Evolutionary conservation across 2,797 vertebrate genomes (phyloP), one percentile per base, ranked within the genome.

Genomic region (Channallabes apus): DNA sequence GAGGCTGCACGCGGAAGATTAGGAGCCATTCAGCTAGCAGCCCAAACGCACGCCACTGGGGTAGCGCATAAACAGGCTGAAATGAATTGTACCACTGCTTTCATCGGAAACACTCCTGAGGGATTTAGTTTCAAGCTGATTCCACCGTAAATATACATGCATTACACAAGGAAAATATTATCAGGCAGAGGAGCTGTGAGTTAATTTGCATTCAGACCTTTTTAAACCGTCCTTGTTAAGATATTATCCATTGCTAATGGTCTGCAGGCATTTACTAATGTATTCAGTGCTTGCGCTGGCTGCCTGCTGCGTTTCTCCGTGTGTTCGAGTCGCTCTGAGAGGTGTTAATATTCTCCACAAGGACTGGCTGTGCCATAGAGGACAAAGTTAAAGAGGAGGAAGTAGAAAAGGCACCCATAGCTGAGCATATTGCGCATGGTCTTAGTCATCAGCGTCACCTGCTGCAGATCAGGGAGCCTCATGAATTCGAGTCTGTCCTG

Each of bases 91-190:
- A 94, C 88, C 93, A 92, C 91, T 91, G 93, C 94, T 94, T 95
- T 94, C 91, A 93, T 94, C 93, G 91, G 94, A 96, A 96, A 93
- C 91, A 83, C 94, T 95, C 94, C 94, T 94, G 92, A 94, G 93
- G 94, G 94, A 94, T 94, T 95, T 93, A 92, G 94, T 95, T 94
- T 93, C 92, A 93, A 94, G 94, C 93, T 94, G 95, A 96, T 96
- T 95, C 92, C 91, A 93, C 95, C 94, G 94, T 95, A 95, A 96
- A 95, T 95, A 95, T 94, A 95, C 94, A 95, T 94, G 94, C 88
- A 91, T 95, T 95, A 93, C 92, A 93, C 77, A 88, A 92, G 79
- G 93, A 94, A 94, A 92, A 93, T 91, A 94, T 91, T 91, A 93
- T 94, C 93, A 92, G 89, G 91, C 89, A 58, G 91, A 92, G 90